A percentile compares a stretch with the other conserved stretches of the same genome.
Evolutionary conservation across 2,797 vertebrate species (phyloP).

Genomic region (Chromobotia macracanthus): DNA sequence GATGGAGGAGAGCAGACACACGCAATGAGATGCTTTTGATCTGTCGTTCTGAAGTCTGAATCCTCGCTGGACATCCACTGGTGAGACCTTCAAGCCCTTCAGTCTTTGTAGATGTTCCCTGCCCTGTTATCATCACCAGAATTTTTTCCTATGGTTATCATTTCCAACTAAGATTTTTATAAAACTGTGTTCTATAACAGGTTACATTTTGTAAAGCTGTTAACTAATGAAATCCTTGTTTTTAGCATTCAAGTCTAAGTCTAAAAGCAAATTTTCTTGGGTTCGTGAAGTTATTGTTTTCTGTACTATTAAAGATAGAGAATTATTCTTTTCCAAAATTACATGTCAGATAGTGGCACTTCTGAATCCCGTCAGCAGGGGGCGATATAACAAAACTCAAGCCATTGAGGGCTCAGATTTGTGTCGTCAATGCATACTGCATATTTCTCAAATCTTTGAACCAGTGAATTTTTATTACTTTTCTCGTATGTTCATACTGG

Average conservation of each 20-base stretch:
- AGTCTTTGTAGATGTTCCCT: constrained; percentile 16
- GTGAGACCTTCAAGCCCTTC: not conserved
- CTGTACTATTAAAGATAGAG: too few relatives aligned
- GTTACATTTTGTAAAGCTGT: not conserved
- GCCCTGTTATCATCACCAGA: not conserved
- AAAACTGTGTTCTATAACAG: not conserved
- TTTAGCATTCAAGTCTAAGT: not conserved
- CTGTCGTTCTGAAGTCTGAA: constrained; percentile 23
- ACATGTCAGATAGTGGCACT: not conserved
- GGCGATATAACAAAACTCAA: not conserved
- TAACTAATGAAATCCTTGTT: not conserved
- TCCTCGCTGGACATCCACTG: constrained; percentile 19
- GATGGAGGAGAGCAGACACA: not conserved
- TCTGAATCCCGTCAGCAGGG: constrained; percentile 17
- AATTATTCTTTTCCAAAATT: not conserved
- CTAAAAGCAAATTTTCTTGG: not conserved
- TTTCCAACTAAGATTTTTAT: not conserved
- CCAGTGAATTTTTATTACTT: not conserved
- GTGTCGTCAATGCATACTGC: not conserved
- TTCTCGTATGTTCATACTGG: not conserved
- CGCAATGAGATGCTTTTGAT: constrained; percentile 44
- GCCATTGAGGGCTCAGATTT: not conserved
- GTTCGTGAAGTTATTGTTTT: not conserved
- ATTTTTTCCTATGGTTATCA: not conserved
- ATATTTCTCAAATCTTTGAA: not conserved